Percentiles rank a stretch among this genome's conserved stretches.
Evolutionary conservation across 2,113 vertebrate species (phyloP).

Genomic region (Fregetta grallaria): DNA sequence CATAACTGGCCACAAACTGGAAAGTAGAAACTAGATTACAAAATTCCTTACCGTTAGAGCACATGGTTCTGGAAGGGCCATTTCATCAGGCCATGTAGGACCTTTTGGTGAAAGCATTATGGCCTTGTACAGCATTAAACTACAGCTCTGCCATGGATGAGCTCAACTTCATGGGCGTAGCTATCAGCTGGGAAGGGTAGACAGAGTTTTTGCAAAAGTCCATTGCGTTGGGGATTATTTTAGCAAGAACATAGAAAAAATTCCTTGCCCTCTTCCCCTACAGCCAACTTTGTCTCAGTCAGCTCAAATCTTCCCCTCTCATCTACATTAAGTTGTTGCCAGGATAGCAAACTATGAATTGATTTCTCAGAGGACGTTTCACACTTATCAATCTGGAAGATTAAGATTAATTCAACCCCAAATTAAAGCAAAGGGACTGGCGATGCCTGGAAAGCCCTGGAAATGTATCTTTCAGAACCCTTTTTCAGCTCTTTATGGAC

Average conservation of each 20-base stretch:
- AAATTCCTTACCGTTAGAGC: neutral
- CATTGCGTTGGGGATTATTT: neutral
- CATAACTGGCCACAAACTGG: neutral
- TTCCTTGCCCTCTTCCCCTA: neutral
- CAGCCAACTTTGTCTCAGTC: neutral
- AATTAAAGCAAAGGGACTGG: neutral
- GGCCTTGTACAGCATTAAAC: neutral
- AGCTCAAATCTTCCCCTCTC: neutral
- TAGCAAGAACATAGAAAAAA: neutral
- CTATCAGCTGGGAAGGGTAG: neutral
- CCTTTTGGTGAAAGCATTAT: neutral
- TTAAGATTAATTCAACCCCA: neutral
- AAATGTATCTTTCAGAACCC: neutral
- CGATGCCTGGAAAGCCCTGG: neutral
- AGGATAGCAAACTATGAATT: neutral
- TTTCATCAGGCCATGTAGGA: neutral
- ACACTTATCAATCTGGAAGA: neutral
- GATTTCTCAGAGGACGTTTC: conserved; percentile 10
- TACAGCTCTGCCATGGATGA: neutral
- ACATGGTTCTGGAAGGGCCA: neutral
- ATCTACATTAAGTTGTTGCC: neutral
- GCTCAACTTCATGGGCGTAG: neutral
- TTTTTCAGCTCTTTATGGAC: neutral
- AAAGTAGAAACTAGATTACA: neutral
- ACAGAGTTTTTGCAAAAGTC: neutral